Evolutionary conservation across 1,140 invertebrate genomes (phyloP).

Genomic region (Halesus radiatus): DNA sequence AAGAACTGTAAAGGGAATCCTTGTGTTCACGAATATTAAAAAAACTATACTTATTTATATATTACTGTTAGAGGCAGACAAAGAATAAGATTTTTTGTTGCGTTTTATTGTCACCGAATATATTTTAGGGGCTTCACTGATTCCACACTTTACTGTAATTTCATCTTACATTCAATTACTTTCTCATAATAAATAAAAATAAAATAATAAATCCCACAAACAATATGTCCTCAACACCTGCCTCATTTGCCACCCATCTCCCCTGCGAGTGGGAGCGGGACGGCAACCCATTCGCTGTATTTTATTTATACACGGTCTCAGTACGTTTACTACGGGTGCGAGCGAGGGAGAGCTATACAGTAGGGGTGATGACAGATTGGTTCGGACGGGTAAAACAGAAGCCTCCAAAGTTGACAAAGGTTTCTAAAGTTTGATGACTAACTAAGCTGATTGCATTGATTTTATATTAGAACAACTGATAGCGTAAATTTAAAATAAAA

Average conservation of each 20-base stretch:
- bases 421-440: not conserved
- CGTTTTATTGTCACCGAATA: too few relatives aligned
- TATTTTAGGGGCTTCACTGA: too few relatives aligned
- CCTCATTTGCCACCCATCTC: slow-evolving; percentile 5
- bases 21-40: too few relatives aligned
- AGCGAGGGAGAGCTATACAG: slow-evolving; percentile 1
- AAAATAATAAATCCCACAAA: slow-evolving; percentile 22
- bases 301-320: too few relatives aligned
- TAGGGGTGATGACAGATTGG: slow-evolving; percentile 37
- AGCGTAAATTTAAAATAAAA: too few relatives aligned
- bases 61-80: too few relatives aligned
- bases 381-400: slow-evolving; percentile 36
- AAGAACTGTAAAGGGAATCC: too few relatives aligned
- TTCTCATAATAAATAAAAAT: not conserved
- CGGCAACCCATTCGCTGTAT: not conserved
- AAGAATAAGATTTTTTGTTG: too few relatives aligned
- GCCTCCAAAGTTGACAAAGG: slow-evolving; percentile 26
- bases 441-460: not conserved
- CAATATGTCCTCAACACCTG: slow-evolving; percentile 37
- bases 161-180: not conserved
- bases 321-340: not conserved
- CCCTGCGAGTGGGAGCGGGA: slow-evolving; percentile 5
- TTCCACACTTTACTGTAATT: too few relatives aligned
- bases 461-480: not conserved
- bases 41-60: too few relatives aligned